These are phyloP conservation scores for Drosophila antonietae DNA, from an alignment of 2,888 invertebrate genomes.

Conservation along the genomic window DNA sequence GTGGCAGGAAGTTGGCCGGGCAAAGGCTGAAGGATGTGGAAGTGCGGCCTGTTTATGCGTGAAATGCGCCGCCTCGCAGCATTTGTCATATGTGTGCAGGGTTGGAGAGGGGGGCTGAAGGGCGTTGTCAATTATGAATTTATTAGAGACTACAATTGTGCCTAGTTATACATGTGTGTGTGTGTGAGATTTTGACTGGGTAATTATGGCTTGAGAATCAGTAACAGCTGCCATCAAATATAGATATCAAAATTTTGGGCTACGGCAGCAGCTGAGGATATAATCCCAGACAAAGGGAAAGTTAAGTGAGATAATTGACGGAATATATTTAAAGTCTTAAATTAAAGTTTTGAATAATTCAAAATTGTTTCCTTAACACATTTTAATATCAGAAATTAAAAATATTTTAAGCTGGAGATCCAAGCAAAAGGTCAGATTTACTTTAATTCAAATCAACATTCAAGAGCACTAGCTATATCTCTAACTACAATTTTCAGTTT, in stretches of 20 bases:
- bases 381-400: too few species aligned
- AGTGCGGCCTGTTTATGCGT: slow-evolving; percentile 73
- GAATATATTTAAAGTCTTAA: too few species aligned
- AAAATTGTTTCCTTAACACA: too few species aligned
- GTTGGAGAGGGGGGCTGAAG: slow-evolving; percentile 3
- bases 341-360: too few species aligned
- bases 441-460: neutral
- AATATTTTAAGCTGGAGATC: too few species aligned
- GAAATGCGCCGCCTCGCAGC: slow-evolving; percentile 57
- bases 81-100: slow-evolving; percentile 56
- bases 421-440: neutral
- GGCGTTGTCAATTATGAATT: slow-evolving; percentile 71
- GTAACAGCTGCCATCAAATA: slow-evolving; percentile 38
- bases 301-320: neutral
- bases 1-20: slow-evolving; percentile 48
- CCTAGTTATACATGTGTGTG: slow-evolving; percentile 1
- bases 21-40: slow-evolving; percentile 49
- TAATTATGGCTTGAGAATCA: slow-evolving; percentile 46
- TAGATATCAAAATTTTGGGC: slow-evolving; percentile 14
- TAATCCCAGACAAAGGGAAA: neutral
- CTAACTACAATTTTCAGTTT: neutral
- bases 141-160: slow-evolving; percentile 69
- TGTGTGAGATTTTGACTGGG: slow-evolving; percentile 18
- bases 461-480: neutral
- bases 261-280: slow-evolving; percentile 19